Conservation (phyloP, 64 coral and sea anemone genomes). For the Montipora efflorescens region DNA sequence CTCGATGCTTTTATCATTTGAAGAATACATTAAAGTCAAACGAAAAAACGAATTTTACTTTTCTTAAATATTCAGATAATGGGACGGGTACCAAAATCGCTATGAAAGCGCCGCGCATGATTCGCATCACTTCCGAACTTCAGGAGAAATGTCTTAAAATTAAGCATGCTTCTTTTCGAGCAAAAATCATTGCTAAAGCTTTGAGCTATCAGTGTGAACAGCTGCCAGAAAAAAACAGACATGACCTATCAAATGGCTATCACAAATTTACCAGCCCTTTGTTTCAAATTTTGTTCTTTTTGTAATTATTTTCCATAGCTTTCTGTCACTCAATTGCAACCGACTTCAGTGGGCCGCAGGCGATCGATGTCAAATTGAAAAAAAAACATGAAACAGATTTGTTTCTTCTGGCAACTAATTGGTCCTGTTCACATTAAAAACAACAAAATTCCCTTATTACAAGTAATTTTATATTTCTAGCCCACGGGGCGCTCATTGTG, state of each 20-base stretch:
- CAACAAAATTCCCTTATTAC: no score
- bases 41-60: background rate
- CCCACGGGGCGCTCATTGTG: background rate
- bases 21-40: constrained; percentile 15
- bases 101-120: no score
- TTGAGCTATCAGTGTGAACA: background rate
- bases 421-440: background rate
- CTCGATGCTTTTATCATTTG: constrained; percentile 19
- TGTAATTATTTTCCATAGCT: constrained; percentile 1
- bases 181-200: background rate
- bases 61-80: background rate
- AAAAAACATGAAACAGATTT: background rate
- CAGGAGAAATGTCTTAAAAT: background rate
- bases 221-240: constrained; percentile 23
- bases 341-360: background rate
- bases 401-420: background rate
- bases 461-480: background rate
- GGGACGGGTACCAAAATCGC: background rate
- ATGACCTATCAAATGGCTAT: constrained; percentile 39
- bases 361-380: background rate
- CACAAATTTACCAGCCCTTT: constrained; percentile 19
- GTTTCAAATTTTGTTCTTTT: background rate
- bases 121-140: no score
- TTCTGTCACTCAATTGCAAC: background rate
- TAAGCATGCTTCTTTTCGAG: constrained; percentile 1